phyloP scores from a whole-genome alignment of 2,888 invertebrate genomes.

The Kuschelorhynchus macadamiae region DNA sequence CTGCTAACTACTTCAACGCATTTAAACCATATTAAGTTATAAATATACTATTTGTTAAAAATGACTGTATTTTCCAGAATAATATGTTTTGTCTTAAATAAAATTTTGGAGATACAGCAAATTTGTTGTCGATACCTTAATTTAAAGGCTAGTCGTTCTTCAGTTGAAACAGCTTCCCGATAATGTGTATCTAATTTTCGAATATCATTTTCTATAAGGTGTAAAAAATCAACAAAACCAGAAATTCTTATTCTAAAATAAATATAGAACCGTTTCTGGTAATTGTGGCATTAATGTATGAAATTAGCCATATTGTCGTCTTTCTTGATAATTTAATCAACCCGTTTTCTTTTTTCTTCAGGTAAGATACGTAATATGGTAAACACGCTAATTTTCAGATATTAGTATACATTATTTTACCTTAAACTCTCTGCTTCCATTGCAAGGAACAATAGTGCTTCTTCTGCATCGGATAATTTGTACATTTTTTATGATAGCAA shows the following conservation, averaged over 20 bases:
- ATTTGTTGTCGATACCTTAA: conserved; percentile 5
- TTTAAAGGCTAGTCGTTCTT: conserved; percentile 2
- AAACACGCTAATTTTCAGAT: background rate
- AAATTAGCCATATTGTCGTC: conserved; percentile 19
- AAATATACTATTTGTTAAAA: conserved; percentile 13
- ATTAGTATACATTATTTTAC: background rate
- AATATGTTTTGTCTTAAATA: background rate
- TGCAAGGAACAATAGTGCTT: no score
- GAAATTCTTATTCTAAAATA: conserved; percentile 38
- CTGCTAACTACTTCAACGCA: conserved; percentile 7
- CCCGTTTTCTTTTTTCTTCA: conserved; percentile 18
- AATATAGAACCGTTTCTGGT: conserved; percentile 30
- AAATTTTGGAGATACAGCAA: conserved; percentile 5
- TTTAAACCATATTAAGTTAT: conserved; percentile 13
- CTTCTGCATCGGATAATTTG: no score
- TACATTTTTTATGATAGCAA: no score
- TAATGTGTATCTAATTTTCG: conserved; percentile 10
- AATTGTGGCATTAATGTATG: conserved; percentile 30
- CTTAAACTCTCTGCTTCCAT: no score
- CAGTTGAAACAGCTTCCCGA: conserved; percentile 20
- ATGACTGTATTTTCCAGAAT: conserved; percentile 6
- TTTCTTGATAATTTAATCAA: conserved; percentile 14
- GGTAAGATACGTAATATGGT: conserved; percentile 6
- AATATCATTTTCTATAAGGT: conserved; percentile 16
- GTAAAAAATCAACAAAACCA: conserved; percentile 33